phyloP scores from a whole-genome alignment of 2,113 vertebrate species.

The Tetrax tetrax region DNA sequence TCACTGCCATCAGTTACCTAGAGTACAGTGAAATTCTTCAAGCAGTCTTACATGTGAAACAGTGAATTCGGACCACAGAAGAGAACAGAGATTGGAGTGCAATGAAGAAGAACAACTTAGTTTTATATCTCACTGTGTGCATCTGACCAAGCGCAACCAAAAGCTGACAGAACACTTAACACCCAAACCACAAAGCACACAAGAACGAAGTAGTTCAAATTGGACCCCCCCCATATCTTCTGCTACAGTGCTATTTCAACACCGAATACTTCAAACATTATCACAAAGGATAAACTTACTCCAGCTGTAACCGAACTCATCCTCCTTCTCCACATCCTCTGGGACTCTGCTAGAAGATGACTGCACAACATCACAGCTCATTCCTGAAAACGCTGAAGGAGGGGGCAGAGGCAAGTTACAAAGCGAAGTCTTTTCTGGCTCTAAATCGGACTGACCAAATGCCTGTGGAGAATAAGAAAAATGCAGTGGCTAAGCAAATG shows the following conservation, averaged over 20 bases:
- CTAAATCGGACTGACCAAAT: conserved; percentile 74
- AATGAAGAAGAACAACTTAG: neutral
- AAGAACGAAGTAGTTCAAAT: neutral
- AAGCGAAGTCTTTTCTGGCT: conserved; percentile 77
- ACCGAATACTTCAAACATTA: neutral
- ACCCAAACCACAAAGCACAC: neutral
- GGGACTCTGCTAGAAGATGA: conserved; percentile 59
- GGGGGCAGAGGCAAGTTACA: conserved; percentile 47
- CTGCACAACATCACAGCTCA: conserved; percentile 68
- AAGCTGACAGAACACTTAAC: neutral
- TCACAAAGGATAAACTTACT: conserved; percentile 80
- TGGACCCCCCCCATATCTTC: neutral
- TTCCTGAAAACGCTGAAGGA: conserved; percentile 75
- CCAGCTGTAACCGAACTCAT: conserved; percentile 94
- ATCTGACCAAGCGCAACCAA: conserved; percentile 7
- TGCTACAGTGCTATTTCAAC: neutral
- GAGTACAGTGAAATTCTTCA: neutral
- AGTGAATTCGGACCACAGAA: neutral
- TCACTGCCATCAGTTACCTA: neutral
- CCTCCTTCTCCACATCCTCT: conserved; percentile 77
- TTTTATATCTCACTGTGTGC: neutral
- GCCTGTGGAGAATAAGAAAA: conserved; percentile 76
- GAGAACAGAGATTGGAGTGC: neutral
- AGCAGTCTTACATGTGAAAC: neutral
- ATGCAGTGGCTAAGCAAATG: conserved; percentile 12